A percentile compares a stretch with the other conserved stretches of the same genome.
phyloP scores from a whole-genome alignment of 30 jellyfish, hydroid and myxozoan genomes.

The Pelagia noctiluca region DNA sequence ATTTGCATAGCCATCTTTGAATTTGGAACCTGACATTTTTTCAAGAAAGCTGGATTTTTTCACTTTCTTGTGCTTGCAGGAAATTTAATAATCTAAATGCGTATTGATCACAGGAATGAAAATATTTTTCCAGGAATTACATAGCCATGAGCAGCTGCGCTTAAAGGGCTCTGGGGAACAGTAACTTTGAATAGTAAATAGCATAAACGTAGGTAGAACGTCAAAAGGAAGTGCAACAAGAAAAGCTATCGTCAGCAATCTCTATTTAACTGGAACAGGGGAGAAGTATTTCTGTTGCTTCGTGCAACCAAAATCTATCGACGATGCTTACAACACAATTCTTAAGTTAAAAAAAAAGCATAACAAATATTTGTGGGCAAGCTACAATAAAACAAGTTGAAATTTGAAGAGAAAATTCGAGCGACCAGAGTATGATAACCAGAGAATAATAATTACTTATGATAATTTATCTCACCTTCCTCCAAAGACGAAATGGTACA shows the following conservation, averaged over 20 bases:
- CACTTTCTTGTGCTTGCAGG: constrained; percentile 8
- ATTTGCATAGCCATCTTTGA: not conserved
- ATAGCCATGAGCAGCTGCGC: constrained; percentile 10
- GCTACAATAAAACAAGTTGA: not conserved
- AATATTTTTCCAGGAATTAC: not conserved
- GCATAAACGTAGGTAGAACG: constrained; percentile 1
- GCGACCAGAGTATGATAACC: constrained; percentile 8
- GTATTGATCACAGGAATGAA: not conserved
- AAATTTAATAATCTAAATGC: not conserved
- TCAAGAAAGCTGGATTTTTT: constrained; percentile 2
- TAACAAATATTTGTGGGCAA: not conserved
- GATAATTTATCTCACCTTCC: constrained; percentile 15
- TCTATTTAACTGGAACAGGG: constrained; percentile 1
- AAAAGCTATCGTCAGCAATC: not conserved
- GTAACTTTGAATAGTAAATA: not conserved
- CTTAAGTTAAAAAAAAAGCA: not conserved
- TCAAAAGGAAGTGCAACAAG: constrained; percentile 1
- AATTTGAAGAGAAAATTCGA: not conserved
- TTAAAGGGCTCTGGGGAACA: not conserved
- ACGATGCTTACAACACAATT: constrained; percentile 3
- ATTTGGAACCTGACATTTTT: not conserved
- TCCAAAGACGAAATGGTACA: constrained; percentile 11
- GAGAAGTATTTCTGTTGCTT: not conserved
- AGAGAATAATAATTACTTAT: not conserved
- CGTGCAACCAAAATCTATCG: not conserved